phyloP scores from a whole-genome alignment of 2,113 vertebrate species.

The Ivindomyrus marchei region DNA sequence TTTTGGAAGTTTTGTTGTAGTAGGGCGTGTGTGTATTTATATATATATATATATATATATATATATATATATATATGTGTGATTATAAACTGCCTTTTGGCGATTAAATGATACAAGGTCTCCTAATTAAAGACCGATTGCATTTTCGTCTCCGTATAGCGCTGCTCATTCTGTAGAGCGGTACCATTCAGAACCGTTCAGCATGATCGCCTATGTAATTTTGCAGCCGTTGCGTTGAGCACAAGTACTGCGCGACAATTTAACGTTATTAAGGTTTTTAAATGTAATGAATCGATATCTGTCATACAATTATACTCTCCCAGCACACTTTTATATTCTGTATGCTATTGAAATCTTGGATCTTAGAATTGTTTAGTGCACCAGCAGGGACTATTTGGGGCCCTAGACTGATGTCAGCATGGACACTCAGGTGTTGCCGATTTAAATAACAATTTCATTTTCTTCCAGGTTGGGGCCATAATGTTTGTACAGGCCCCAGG shows the following conservation, averaged over 20 bases:
- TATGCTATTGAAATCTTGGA: background rate
- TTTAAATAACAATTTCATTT: background rate
- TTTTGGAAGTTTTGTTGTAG: background rate
- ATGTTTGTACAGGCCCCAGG: background rate
- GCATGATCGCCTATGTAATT: background rate
- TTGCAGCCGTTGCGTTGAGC: background rate
- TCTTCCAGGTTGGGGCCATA: background rate
- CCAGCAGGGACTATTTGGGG: background rate
- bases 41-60: no score
- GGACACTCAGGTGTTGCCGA: background rate
- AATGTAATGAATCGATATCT: background rate
- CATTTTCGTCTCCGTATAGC: background rate
- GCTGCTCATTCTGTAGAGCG: background rate
- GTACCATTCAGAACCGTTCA: background rate
- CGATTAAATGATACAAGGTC: background rate
- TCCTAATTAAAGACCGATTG: background rate
- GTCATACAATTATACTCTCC: background rate
- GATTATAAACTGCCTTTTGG: background rate
- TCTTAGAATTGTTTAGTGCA: background rate
- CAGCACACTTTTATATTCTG: background rate
- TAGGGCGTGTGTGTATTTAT: background rate
- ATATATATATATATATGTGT: background rate
- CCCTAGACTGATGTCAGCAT: background rate
- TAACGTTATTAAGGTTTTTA: background rate
- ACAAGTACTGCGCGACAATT: background rate